Evolutionary conservation across 2,888 invertebrate genomes (phyloP).

Genomic region (Euplagia quadripunctaria): DNA sequence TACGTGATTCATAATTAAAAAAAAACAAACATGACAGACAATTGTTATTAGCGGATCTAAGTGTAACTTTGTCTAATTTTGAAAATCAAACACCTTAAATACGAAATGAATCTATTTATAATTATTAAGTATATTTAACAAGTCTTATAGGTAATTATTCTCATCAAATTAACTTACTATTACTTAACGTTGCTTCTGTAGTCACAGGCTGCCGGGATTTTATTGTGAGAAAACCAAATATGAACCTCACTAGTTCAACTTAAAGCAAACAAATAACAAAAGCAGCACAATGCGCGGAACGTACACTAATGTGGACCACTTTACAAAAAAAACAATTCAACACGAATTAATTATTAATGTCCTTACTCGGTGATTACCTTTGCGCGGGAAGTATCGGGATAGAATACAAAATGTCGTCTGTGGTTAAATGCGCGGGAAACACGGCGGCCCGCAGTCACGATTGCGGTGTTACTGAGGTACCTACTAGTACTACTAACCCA

Average conservation of each 20-base stretch:
- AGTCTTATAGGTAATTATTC: background rate
- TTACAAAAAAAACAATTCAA: slow-evolving; percentile 42
- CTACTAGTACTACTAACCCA: slow-evolving; percentile 4
- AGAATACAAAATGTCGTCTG: slow-evolving; percentile 59
- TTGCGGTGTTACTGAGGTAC: slow-evolving; percentile 42
- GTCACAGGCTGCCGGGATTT: background rate
- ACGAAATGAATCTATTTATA: no score
- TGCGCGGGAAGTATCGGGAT: slow-evolving; percentile 70
- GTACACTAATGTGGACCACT: slow-evolving; percentile 38
- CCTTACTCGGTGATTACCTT: slow-evolving; percentile 65
- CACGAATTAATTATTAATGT: slow-evolving; percentile 38
- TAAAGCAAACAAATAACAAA: slow-evolving; percentile 65
- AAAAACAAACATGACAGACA: background rate
- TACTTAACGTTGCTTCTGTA: background rate
- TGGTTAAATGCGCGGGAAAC: slow-evolving; percentile 69
- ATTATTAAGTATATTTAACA: no score
- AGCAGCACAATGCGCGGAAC: slow-evolving; percentile 51
- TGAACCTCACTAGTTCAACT: slow-evolving; percentile 51
- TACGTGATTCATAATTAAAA: background rate
- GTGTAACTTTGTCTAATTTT: background rate
- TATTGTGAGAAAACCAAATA: slow-evolving; percentile 34
- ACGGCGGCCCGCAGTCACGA: slow-evolving; percentile 66
- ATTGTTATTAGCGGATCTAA: background rate
- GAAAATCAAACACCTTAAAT: no score
- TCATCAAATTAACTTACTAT: background rate